Base-by-base conservation (phyloP, 2,888 invertebrate species). In the Synanthedon myopaeformis region DNA sequence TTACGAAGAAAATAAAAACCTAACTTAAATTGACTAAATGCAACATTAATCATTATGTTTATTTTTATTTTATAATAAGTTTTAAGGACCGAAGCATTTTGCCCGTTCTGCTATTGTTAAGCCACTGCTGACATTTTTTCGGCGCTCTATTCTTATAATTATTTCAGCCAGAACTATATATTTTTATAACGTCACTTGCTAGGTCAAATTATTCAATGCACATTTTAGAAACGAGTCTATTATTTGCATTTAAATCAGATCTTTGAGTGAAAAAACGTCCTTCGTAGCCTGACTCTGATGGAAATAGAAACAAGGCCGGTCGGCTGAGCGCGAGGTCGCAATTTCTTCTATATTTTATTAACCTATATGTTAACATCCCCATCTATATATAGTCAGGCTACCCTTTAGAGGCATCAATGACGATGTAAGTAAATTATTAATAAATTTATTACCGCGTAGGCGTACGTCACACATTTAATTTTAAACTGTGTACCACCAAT, bases 281-380 rank as follows among this genome's bases (percentile, higher is more conserved):
- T 79, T 77, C 72, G 63, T 61, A 67, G 67, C 63, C 65, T 64
- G 61, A 63, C 64, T 66, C 61, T 59, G 63, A 62, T 75, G 64
- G 63, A 80, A 81, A 83, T 84, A 82, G 77, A 69, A 75, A 66
- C 75, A 72, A 81, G 83, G 82, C 70, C 76, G 64, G 61, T 54
- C 63, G 60, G 58, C 58, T 61, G 60, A 57, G 53, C 58, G 53
- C 65, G 69, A 74, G 74, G 74, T 63, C 66, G 61, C 49, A 57
- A 61, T 61, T 57, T 61, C 65, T 65, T 64, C 63, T 64, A 63
- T 68, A 61, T 61, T 63, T 65, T 57, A 62, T 56, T 45, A 45
- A 45, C 59, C 45, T 45, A 45, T 45, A 45, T 45, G 45, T 13
- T 45, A 45, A 45, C 14, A 45, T 45, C 45, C 13, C 45, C 45